Evolutionary conservation across 2,888 invertebrate species (phyloP).

Genomic region (Lithophane socia): DNA sequence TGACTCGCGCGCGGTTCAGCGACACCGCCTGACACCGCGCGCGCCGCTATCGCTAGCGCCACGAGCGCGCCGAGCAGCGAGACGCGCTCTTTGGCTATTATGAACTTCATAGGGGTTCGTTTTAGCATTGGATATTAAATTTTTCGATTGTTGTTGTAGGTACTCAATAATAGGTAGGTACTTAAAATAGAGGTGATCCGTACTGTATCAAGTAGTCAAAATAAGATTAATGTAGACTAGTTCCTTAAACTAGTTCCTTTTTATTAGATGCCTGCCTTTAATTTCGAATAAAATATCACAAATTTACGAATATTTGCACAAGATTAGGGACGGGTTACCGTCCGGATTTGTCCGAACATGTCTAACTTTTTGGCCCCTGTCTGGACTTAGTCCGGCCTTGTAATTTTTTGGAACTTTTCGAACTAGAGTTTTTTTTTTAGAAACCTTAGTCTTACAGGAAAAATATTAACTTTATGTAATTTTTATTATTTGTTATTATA

Average conservation of each 20-base stretch:
- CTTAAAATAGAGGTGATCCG: too few species aligned
- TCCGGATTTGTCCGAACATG: not conserved
- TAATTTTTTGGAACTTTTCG: not conserved
- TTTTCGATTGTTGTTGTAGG: constrained; percentile 8
- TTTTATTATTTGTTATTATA: too few species aligned
- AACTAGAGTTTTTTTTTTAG: too few species aligned
- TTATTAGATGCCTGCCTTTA: too few species aligned
- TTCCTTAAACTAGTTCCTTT: not conserved
- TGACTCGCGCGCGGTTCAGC: constrained; percentile 88
- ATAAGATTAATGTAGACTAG: not conserved
- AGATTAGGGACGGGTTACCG: not conserved
- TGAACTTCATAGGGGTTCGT: not conserved
- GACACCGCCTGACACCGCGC: constrained; percentile 82
- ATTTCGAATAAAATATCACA: too few species aligned
- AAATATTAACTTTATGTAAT: too few species aligned
- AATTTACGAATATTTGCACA: not conserved
- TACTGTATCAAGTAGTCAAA: not conserved
- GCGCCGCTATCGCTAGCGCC: constrained; percentile 63
- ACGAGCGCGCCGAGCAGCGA: constrained; percentile 39
- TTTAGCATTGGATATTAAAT: not conserved
- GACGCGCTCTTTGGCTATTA: constrained; percentile 11
- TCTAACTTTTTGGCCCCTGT: not conserved
- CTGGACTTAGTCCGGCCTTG: not conserved
- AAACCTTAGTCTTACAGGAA: too few species aligned
- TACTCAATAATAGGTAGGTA: not conserved